Base-by-base conservation (phyloP, 1,140 invertebrate species). In the Ctenoplectra terminalis region DNA sequence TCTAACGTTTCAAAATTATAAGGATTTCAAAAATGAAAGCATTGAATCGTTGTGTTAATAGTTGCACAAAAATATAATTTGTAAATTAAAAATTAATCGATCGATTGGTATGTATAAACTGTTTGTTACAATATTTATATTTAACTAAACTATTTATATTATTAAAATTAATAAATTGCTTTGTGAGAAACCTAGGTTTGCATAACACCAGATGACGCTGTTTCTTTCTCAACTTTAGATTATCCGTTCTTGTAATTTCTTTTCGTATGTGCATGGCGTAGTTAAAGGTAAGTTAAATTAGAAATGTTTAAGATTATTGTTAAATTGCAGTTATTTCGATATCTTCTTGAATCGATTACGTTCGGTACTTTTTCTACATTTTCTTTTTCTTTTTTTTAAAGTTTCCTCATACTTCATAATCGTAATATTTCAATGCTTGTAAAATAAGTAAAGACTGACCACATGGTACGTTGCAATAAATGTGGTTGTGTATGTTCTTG, bases 211-310 rank as follows among this genome's bases (percentile, higher is more conserved):
- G 77, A 73, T 72, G 69, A 2, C 56, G 26, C 26, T 73, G 3
- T 13, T 2, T 63, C 40, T 43, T 9, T 63, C 1, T 20, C 15
- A 26, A 43, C 29, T 40, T n/a, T 48, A n/a, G n/a, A 48, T 26
- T 48, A n/a, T 40, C 46, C 15, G 6, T 11, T 43, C 46, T 61
- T 26, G 0, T 31, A 29, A 63, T 34, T 82, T 8, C 58, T 64
- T 84, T 66, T 43, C 58, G 23, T 17, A 20, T 26, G 29, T 23
- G 34, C 2, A n/a, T 17, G 46, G 73, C 43, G 63, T 74, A 43
- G n/a, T 52, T 8, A 34, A 69, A 85, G 83, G 83, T 85, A 74
- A 15, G 83, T 74, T 70, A 2, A 43, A 13, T 3, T 5, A 20
- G 7, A 37, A 17, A 61, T 78, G 56, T 82, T n/a, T n/a, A 9